These are phyloP conservation scores for Drosophila tristis DNA, from an alignment of 1,140 invertebrate genomes.

Conservation along the genomic window DNA sequence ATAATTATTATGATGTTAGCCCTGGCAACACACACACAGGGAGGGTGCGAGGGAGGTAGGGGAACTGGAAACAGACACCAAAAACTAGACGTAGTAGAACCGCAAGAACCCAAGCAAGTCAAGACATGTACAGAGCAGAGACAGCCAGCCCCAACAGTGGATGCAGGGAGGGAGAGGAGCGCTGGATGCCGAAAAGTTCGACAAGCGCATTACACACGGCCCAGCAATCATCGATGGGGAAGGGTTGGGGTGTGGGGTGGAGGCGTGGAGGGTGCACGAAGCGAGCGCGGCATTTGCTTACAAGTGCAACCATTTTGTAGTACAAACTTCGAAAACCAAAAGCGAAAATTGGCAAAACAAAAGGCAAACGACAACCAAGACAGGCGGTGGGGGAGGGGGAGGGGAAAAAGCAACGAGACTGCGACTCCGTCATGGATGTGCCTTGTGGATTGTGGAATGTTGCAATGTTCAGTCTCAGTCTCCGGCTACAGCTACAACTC, in stretches of 20 bases:
- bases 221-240: conserved; percentile 60
- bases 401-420: neutral
- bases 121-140: conserved; percentile 55
- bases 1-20: conserved; percentile 83
- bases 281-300: conserved; percentile 64
- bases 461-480: conserved; percentile 29
- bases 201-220: conserved; percentile 76
- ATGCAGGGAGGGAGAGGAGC: neutral
- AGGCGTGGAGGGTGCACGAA: neutral
- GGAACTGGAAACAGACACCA: too few species aligned
- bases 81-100: conserved; percentile 44
- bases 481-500: neutral
- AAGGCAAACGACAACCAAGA: conserved; percentile 34
- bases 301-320: conserved; percentile 84
- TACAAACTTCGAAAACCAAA: conserved; percentile 83
- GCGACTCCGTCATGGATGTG: conserved; percentile 5
- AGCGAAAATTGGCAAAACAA: conserved; percentile 78
- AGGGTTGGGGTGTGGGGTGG: neutral
- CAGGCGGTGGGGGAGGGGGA: neutral
- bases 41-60: neutral
- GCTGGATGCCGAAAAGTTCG: conserved; percentile 73
- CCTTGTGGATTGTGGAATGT: conserved; percentile 55
- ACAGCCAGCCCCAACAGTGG: conserved; percentile 4
- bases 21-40: conserved; percentile 34
- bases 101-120: conserved; percentile 53